Evolutionary conservation across 2,797 vertebrate genomes (phyloP).

Genomic region (Ataeniobius toweri): DNA sequence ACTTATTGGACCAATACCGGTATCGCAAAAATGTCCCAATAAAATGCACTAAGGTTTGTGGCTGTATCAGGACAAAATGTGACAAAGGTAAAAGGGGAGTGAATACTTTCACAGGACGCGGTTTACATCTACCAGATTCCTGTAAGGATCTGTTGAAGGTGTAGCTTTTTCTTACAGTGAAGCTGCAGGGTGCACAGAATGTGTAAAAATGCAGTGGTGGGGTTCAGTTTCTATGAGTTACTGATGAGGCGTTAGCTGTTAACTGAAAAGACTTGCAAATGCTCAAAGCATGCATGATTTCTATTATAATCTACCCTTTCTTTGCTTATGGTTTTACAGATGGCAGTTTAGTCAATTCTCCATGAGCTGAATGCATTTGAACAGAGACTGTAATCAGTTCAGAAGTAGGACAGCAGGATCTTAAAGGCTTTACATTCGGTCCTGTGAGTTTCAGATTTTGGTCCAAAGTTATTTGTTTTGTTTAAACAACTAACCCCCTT

Average conservation of each 20-base stretch:
- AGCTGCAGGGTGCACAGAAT: background rate
- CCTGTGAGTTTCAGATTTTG: background rate
- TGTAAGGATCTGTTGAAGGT: background rate
- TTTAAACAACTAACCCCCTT: background rate
- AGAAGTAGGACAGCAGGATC: background rate
- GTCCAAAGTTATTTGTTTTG: background rate
- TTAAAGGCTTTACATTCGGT: background rate
- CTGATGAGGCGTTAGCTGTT: constrained; percentile 62
- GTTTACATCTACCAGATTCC: background rate
- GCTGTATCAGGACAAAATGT: background rate
- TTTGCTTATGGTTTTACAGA: constrained; percentile 67
- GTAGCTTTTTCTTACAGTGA: background rate
- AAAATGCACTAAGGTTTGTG: background rate
- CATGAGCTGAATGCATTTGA: constrained; percentile 10
- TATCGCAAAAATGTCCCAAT: too few species aligned
- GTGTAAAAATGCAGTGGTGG: background rate
- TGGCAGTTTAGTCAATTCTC: constrained; percentile 25
- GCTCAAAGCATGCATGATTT: constrained; percentile 83
- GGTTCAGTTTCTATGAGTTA: background rate
- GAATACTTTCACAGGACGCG: background rate
- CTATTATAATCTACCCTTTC: constrained; percentile 75
- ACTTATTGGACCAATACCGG: too few species aligned
- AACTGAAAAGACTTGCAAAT: constrained; percentile 89
- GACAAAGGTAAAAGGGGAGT: background rate
- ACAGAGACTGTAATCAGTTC: background rate